A percentile compares a stretch with the other conserved stretches of the same genome.
phyloP scores from a whole-genome alignment of 2,797 vertebrate genomes.

The Lagodon rhomboides region DNA sequence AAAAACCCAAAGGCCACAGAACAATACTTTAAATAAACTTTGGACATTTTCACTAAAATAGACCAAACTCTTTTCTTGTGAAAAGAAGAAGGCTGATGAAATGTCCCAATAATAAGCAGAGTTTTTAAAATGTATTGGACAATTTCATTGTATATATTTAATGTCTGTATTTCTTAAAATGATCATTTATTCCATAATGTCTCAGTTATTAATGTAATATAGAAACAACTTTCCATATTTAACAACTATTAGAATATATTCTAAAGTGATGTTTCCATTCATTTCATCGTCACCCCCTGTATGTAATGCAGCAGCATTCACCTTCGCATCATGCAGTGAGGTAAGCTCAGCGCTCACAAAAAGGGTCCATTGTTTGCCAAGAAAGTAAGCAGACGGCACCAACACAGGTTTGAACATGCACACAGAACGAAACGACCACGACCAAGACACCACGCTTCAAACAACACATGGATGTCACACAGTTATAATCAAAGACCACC shows the following conservation, averaged over 20 bases:
- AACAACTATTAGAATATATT: neutral
- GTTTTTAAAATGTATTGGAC: neutral
- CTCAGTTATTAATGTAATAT: neutral
- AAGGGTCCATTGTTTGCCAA: slow-evolving; percentile 27
- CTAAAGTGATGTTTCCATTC: neutral
- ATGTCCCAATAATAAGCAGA: neutral
- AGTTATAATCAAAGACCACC: slow-evolving; percentile 15
- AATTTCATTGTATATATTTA: neutral
- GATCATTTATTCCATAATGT: neutral
- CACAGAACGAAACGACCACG: slow-evolving; percentile 26
- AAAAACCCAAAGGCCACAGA: too few species aligned
- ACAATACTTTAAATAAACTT: too few species aligned
- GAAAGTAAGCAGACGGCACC: slow-evolving; percentile 48
- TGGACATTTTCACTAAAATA: too few species aligned
- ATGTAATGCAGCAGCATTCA: slow-evolving; percentile 49
- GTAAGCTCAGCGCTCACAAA: slow-evolving; percentile 49
- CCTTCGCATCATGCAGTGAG: slow-evolving; percentile 69
- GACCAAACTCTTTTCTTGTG: neutral
- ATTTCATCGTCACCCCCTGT: slow-evolving; percentile 51
- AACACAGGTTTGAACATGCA: slow-evolving; percentile 37
- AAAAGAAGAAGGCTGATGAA: neutral
- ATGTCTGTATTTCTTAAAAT: neutral
- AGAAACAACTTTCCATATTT: neutral
- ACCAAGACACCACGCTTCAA: slow-evolving; percentile 24
- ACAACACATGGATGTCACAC: slow-evolving; percentile 11